These are phyloP conservation scores for Echinops telfairi DNA, from an alignment of 2,113 vertebrate genomes.

Conservation along the genomic window DNA sequence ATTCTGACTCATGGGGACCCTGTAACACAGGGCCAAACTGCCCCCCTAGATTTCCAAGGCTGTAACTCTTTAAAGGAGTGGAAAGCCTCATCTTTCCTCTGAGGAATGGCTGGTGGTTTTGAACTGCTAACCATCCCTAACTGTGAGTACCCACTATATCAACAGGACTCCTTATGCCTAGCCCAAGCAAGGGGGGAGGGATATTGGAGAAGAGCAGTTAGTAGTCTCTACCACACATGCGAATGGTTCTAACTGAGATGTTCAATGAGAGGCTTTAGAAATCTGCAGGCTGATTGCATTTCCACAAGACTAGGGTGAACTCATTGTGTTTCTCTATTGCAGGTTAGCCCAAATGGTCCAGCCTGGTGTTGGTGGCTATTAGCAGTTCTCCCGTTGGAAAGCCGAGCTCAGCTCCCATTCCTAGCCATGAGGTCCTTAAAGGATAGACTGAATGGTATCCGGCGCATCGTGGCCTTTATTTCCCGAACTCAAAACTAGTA, in stretches of 20 bases:
- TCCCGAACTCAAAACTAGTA: slow-evolving; percentile 82
- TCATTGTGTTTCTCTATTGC: slow-evolving; percentile 44
- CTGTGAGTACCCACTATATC: too few relatives aligned
- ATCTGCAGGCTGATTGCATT: background rate
- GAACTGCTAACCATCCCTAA: too few relatives aligned
- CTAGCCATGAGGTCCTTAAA: slow-evolving; percentile 90
- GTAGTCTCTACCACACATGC: background rate
- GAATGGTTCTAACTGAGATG: background rate
- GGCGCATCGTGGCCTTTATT: slow-evolving; percentile 89
- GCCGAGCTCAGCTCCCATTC: slow-evolving; percentile 90
- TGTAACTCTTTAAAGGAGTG: too few relatives aligned
- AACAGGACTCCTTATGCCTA: background rate
- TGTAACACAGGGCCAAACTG: too few relatives aligned
- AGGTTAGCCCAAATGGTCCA: slow-evolving; percentile 89
- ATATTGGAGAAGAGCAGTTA: background rate
- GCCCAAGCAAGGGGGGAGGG: background rate
- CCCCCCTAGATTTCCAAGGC: too few relatives aligned
- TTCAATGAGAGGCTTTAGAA: slow-evolving; percentile 7
- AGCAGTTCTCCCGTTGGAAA: slow-evolving; percentile 90
- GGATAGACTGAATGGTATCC: slow-evolving; percentile 88
- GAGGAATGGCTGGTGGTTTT: too few relatives aligned
- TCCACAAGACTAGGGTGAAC: background rate
- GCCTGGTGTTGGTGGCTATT: slow-evolving; percentile 92
- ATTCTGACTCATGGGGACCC: too few relatives aligned
- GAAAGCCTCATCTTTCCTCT: too few relatives aligned